Base-by-base conservation (phyloP, 2,113 vertebrate genomes). In the Ariopsis seemanni region DNA sequence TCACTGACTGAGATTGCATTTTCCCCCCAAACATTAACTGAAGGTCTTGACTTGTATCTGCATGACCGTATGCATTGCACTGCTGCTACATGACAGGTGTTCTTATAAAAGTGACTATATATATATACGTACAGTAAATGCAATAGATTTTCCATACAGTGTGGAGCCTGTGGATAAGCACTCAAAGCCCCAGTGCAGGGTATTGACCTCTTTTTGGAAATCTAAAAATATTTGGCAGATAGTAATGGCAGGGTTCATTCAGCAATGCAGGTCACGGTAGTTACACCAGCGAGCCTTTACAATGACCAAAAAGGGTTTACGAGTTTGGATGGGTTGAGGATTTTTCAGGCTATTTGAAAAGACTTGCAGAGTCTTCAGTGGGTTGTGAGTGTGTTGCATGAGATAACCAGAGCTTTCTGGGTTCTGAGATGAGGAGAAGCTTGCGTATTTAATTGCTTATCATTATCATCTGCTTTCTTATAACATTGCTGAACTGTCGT, bases 361-460 rank as follows among this genome's bases (percentile, higher is more conserved):
- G 22, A 4, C 17, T 52, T 52, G 10, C 48, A 63, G 34, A 50
- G 25, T 14, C 57, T 60, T 52, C 17, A n/a, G 12, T 18, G n/a
- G 27, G 72, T 27, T 62, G 14, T n/a, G 42, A 42, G 1, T 53
- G 62, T 69, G 22, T 48, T 67, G 62, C 62, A 27, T 53, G 48
- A 78, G 84, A 85, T 85, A 78, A 86, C 72, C 84, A 78, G 57
- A 85, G 72, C 57, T 9, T 65, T 27, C 22, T 8, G 58, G 22
- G 75, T 85, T 85, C 84, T 50, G 71, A 85, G 84, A 77, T 83
- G 55, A 84, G 18, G 48, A n/a, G 50, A 15, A 53, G 67, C 27
- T 57, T 34, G 10, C 22, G 83, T 48, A 55, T 72, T 18, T 72
- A 42, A 57, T 27, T 42, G 30, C 53, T 42, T 72, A 42, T 72